phyloP scores from a whole-genome alignment of 1,140 invertebrate genomes.

The Goniozus legneri region DNA sequence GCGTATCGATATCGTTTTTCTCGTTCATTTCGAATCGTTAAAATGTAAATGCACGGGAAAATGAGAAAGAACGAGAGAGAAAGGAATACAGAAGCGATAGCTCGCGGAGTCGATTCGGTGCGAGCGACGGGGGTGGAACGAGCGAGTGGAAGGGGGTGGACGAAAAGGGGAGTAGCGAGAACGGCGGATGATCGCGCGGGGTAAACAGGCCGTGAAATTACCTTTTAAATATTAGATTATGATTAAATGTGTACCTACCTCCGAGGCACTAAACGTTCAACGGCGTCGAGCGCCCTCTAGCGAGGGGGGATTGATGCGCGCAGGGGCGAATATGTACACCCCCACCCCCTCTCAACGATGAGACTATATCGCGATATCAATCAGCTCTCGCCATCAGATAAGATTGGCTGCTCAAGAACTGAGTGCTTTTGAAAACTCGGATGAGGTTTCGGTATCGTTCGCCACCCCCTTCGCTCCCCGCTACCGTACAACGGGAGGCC shows the following conservation, averaged over 20 bases:
- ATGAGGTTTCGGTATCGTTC: slow-evolving; percentile 16
- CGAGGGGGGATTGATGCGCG: slow-evolving; percentile 32
- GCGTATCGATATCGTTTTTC: too few species aligned
- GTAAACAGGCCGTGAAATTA: slow-evolving; percentile 57
- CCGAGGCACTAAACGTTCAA: slow-evolving; percentile 48
- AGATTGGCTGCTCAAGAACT: slow-evolving; percentile 44
- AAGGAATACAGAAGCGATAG: too few species aligned
- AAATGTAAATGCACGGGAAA: too few species aligned
- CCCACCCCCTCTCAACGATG: slow-evolving; percentile 12
- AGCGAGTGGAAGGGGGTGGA: slow-evolving; percentile 1
- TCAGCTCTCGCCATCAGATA: slow-evolving; percentile 50
- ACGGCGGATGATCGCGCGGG: slow-evolving; percentile 29
- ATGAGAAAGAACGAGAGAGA: too few species aligned
- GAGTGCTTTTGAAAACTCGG: slow-evolving; percentile 38
- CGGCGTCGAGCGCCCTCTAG: slow-evolving; percentile 15
- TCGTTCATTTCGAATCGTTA: too few species aligned
- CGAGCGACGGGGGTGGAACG: too few species aligned
- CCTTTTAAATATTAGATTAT: slow-evolving; percentile 58
- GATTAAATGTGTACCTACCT: slow-evolving; percentile 53
- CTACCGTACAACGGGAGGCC: slow-evolving; percentile 17
- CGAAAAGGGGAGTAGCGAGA: slow-evolving; percentile 4
- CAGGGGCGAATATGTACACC: slow-evolving; percentile 28
- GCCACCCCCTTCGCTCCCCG: slow-evolving; percentile 11
- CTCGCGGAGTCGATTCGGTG: too few species aligned
- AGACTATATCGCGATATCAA: slow-evolving; percentile 41